A percentile compares a stretch with the other conserved stretches of the same genome.
Evolutionary conservation across 2,797 vertebrate species (phyloP).

Genomic region (Echiichthys vipera): DNA sequence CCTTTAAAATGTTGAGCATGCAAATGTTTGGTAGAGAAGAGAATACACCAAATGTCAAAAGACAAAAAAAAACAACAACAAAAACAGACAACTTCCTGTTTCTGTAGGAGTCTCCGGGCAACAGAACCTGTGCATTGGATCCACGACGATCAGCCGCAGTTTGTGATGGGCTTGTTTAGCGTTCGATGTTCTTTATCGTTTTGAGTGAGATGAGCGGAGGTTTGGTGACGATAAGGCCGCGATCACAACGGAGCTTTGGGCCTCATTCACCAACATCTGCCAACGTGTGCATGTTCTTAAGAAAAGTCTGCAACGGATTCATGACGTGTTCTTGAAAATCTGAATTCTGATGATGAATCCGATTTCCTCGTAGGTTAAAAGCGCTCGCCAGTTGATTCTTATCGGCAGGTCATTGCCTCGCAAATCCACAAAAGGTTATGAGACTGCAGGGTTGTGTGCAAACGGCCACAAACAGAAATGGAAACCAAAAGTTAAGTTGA

Average conservation of each 20-base stretch:
- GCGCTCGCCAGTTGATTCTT: too few species aligned
- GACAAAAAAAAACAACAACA: conserved; percentile 15
- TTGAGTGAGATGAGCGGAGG: background rate
- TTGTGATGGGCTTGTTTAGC: background rate
- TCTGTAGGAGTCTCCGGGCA: conserved; percentile 72
- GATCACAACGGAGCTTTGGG: conserved; percentile 13
- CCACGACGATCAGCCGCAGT: conserved; percentile 34
- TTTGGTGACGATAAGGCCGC: background rate
- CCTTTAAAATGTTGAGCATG: conserved; percentile 76
- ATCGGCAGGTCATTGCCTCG: too few species aligned
- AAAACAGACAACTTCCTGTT: conserved; percentile 57
- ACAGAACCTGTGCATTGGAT: conserved; percentile 76
- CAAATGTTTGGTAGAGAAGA: conserved; percentile 62
- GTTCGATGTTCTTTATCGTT: conserved; percentile 28
- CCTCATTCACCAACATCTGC: too few species aligned
- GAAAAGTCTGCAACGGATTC: too few species aligned
- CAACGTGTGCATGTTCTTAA: too few species aligned
- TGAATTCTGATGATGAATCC: too few species aligned
- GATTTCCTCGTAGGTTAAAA: too few species aligned
- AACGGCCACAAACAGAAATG: too few species aligned
- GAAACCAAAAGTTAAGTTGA: too few species aligned
- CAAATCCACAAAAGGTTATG: too few species aligned
- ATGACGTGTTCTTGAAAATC: too few species aligned
- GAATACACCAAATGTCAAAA: conserved; percentile 59
- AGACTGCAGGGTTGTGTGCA: too few species aligned